Evolutionary conservation across 1,140 invertebrate genomes (phyloP).

Genomic region (Drosophila parabipectinata): DNA sequence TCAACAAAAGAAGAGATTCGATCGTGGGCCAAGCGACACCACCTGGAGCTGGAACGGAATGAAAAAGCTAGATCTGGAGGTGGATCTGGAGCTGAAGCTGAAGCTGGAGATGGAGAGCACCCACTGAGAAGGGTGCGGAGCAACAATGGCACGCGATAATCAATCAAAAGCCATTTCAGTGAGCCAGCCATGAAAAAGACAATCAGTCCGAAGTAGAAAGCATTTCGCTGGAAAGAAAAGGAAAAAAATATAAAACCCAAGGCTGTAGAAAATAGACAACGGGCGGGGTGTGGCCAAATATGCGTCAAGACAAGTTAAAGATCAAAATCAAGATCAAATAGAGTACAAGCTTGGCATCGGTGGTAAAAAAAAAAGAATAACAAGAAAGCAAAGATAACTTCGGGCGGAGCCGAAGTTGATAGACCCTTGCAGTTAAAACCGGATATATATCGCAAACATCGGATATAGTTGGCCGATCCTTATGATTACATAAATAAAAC

Average conservation of each 20-base stretch:
- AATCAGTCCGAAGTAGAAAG: constrained; percentile 71
- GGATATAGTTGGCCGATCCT: too few relatives aligned
- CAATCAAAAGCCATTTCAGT: constrained; percentile 73
- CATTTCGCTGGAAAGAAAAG: constrained; percentile 71
- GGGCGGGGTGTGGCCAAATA: constrained; percentile 69
- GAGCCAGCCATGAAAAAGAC: constrained; percentile 46
- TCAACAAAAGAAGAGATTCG: too few relatives aligned
- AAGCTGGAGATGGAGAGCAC: constrained; percentile 50
- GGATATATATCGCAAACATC: too few relatives aligned
- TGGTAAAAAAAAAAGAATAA: background rate
- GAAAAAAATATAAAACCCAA: constrained; percentile 3
- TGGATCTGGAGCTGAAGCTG: constrained; percentile 36
- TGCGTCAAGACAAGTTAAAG: constrained; percentile 76
- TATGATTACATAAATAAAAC: too few relatives aligned
- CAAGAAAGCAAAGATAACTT: too few relatives aligned
- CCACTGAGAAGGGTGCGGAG: constrained; percentile 51
- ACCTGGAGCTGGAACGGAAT: too few relatives aligned
- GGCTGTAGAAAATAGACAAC: constrained; percentile 1
- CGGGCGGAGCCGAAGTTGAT: too few relatives aligned
- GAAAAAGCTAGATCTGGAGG: too few relatives aligned
- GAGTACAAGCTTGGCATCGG: constrained; percentile 37
- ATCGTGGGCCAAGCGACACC: too few relatives aligned
- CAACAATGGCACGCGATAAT: constrained; percentile 76
- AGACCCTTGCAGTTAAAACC: too few relatives aligned
- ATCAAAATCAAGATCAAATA: constrained; percentile 76